Base-by-base conservation (phyloP, 2,113 vertebrate genomes). In the Mobula hypostoma region DNA sequence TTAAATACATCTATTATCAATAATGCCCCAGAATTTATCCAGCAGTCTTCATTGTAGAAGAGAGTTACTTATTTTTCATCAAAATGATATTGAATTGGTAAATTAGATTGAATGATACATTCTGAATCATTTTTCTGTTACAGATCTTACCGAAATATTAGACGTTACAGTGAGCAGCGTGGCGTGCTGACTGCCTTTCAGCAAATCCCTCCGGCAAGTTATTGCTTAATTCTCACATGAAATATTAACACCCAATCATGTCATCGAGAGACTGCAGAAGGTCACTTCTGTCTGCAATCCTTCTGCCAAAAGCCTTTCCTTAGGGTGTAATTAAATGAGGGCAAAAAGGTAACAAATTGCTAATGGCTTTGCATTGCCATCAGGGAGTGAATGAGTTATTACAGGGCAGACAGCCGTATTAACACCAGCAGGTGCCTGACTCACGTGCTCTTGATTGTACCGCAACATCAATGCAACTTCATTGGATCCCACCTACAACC, bases 311-410 rank as follows among this genome's bases (percentile, higher is more conserved):
- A 94, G 94, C 48, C 77, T 94, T 76, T 95, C 95, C 94, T 95
- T 94, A 87, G 95, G 95, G 94, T 94, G 94, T 94, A 95, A 95
- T 96, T 95, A 94, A 95, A 94, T 94, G 94, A 94, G 94, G 95
- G 95, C 90, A 94, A 95, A 95, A 74, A 40, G 87, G 91, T 70
- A 19, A 7, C 40, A 94, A 94, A 94, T 94, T 95, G 76, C 94
- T 95, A 95, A 95, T 95, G 40, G 94, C 85, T 95, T 93, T n/a
- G 0, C 56, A 1, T 0, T 12, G 78, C 94, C 94, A 77, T 79
- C 21, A 80, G 95, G 76, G 95, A 95, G 94, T 95, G 92, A 66
- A 93, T 94, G 95, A 94, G 82, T 94, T 94, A 94, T 88, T 94
- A 94, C 87, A 94, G 94, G 95, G 94, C 56, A 76, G 94, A 95